Evolutionary conservation across 2,888 invertebrate species (phyloP).

Genomic region (Exephanes ischioxanthus): DNA sequence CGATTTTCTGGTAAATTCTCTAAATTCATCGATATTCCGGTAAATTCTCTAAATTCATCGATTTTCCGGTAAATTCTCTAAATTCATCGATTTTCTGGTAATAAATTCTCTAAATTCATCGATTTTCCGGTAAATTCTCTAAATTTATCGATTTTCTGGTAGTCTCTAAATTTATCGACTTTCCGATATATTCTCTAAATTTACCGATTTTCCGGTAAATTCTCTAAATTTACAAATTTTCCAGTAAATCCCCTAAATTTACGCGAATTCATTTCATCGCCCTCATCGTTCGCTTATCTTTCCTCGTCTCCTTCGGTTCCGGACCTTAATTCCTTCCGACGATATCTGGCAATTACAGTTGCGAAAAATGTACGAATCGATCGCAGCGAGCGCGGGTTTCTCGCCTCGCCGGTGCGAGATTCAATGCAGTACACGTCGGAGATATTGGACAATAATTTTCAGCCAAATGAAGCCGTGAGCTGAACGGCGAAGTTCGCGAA

Average conservation of each 20-base stretch:
- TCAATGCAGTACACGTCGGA: conserved; percentile 28
- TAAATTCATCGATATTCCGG: neutral
- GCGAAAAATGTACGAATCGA: neutral
- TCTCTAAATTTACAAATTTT: too few relatives aligned
- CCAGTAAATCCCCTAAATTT: too few relatives aligned
- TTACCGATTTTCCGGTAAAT: too few relatives aligned
- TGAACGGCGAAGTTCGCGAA: conserved; percentile 22
- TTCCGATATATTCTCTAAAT: neutral
- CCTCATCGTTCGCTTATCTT: neutral
- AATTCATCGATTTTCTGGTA: too few relatives aligned
- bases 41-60: too few relatives aligned
- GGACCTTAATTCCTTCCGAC: conserved; percentile 6
- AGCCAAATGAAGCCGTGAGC: conserved; percentile 19
- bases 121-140: neutral
- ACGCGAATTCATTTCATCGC: neutral
- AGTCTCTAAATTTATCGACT: neutral
- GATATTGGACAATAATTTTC: conserved; percentile 59
- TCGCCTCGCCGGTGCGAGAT: conserved; percentile 19
- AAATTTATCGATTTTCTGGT: neutral
- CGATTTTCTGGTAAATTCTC: neutral
- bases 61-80: neutral
- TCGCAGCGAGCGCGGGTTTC: neutral
- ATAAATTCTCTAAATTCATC: neutral
- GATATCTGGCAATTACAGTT: conserved; percentile 8
- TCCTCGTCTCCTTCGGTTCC: neutral